Evolutionary conservation across 2,113 vertebrate genomes (phyloP), one percentile per base, ranked within the genome.

Genomic region (Caretta caretta): DNA sequence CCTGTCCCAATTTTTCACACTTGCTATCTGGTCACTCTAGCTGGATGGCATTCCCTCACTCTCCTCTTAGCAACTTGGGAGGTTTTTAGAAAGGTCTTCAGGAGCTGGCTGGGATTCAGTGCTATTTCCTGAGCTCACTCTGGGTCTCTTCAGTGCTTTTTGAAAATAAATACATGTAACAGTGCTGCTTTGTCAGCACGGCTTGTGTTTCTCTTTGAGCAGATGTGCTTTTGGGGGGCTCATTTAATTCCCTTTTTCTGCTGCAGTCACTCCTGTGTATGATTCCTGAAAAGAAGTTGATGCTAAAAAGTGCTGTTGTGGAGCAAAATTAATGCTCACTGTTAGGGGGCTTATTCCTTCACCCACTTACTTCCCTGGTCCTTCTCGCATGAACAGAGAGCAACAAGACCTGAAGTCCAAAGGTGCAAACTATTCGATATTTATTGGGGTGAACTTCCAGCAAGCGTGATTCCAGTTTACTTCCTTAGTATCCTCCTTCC

Each of bases 211-310:
- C 62, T 65, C 27, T 65, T 35, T 65, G 31, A 65, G 62, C 62
- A 65, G 62, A 65, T 2, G 7, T 17, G 62, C 13, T 35, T 65
- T 65, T 65, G 31, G 14, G 31, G 62, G 5, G 72, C 16, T 85
- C 10, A 0, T 50, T 75, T 50, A 87, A 38, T 8, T 19, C 16
- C 2, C 0, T 1, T 65, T 49, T 80, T n/a, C 69, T 13, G 3
- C 11, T 89, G 65, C 4, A 19, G 83, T 46, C 65, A 24, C 19
- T 80, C 19, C 19, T n/a, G 13, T 10, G 50, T 53, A 22, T 80
- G 49, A 53, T 80, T 51, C 49, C 49, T 49, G 17, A 80, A 42
- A 75, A 42, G 10, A 75, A 42, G n/a, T 10, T 38, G n/a, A 72
- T 5, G 69, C 4, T 42, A 38, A 75, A 20, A 75, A 75, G 51